A percentile compares a stretch with the other conserved stretches of the same genome.
Evolutionary conservation across 2,888 invertebrate genomes (phyloP).

Genomic region (Stenolophus ochropezus): DNA sequence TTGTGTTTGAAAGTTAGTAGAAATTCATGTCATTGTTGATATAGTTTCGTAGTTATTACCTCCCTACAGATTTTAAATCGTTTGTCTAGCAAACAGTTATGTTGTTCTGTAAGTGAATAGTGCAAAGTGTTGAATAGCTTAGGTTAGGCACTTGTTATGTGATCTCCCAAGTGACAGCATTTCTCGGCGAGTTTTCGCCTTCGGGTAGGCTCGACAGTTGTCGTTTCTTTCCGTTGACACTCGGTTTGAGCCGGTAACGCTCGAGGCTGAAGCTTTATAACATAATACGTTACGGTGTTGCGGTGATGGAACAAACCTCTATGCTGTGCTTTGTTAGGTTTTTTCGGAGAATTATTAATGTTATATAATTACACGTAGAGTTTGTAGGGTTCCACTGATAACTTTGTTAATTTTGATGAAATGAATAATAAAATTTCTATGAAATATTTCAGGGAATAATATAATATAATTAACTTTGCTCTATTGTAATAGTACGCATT

Average conservation of each 20-base stretch:
- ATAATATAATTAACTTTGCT: not conserved
- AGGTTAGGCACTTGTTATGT: constrained; percentile 41
- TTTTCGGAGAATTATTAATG: constrained; percentile 54
- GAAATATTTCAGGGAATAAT: not conserved
- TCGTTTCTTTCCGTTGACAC: not conserved
- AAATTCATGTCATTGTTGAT: not conserved
- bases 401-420: constrained; percentile 24
- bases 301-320: constrained; percentile 2
- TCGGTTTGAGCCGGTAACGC: not conserved
- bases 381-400: constrained; percentile 8
- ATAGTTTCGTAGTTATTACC: constrained; percentile 23
- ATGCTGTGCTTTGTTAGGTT: constrained; percentile 33
- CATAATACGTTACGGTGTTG: constrained; percentile 9
- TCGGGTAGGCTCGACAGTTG: not conserved
- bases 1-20: not conserved
- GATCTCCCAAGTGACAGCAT: constrained; percentile 26
- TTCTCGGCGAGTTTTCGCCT: not conserved
- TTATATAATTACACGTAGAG: constrained; percentile 31
- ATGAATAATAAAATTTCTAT: constrained; percentile 17
- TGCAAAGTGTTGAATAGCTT: constrained; percentile 29
- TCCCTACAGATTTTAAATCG: constrained; percentile 30
- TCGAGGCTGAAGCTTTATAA: constrained; percentile 1
- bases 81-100: constrained; percentile 22
- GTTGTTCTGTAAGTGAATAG: constrained; percentile 35
- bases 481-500: not conserved